Conservation (phyloP, 2,797 vertebrate genomes). For the Pantherophis alleghaniensis region DNA sequence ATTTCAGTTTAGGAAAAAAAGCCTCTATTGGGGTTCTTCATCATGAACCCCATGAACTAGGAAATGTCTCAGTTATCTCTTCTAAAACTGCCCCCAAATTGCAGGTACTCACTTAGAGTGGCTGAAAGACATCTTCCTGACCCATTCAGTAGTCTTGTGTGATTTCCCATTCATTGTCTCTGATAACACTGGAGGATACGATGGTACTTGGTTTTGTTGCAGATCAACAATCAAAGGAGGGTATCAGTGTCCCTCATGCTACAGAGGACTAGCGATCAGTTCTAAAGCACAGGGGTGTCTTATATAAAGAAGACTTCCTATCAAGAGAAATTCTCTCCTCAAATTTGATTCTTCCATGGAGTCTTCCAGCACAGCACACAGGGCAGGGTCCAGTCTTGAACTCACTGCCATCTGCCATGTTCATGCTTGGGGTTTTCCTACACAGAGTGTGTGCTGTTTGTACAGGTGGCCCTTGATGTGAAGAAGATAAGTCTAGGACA, state of each 20-base stretch:
- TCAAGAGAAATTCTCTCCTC: background rate
- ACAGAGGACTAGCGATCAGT: background rate
- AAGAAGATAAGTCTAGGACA: background rate
- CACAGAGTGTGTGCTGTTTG: background rate
- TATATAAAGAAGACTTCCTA: background rate
- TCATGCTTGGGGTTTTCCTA: background rate
- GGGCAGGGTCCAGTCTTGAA: background rate
- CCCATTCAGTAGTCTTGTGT: background rate
- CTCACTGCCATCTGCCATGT: background rate
- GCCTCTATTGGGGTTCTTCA: background rate
- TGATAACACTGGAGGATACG: background rate
- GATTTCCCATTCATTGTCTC: background rate
- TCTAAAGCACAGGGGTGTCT: background rate
- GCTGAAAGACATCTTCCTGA: background rate
- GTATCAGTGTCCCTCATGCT: background rate
- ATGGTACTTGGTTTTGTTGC: background rate
- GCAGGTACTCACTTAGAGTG: background rate
- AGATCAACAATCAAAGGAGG: background rate
- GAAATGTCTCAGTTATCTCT: background rate
- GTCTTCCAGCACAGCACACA: background rate
- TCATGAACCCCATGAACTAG: background rate
- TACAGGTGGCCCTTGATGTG: background rate
- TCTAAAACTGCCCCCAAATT: background rate
- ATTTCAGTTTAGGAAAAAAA: background rate
- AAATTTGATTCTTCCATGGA: background rate